Conservation (phyloP, 2,797 vertebrate genomes). For the Aldrovandia affinis region DNA sequence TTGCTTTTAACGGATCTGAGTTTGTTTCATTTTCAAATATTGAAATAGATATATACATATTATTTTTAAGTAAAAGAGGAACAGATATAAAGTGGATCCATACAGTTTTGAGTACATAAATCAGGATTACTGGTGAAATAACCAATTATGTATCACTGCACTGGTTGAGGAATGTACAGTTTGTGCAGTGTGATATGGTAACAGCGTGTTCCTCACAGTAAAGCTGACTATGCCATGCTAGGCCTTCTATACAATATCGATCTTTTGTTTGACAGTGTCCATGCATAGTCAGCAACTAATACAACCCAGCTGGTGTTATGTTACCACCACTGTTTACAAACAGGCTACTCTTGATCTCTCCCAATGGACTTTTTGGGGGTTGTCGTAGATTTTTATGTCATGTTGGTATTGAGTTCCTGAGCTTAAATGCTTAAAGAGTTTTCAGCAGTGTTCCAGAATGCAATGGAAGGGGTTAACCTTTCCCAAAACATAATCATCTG, state of each 20-base stretch:
- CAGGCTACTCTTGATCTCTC: slow-evolving; percentile 39
- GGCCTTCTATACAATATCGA: slow-evolving; percentile 61
- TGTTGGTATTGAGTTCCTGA: neutral
- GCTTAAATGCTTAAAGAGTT: neutral
- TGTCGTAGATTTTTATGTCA: neutral
- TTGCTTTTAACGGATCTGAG: too few species aligned
- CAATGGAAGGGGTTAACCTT: neutral
- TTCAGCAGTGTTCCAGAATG: neutral
- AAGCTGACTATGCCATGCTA: slow-evolving; percentile 39
- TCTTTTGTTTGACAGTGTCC: slow-evolving; percentile 58
- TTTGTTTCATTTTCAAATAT: too few species aligned
- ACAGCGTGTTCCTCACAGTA: slow-evolving; percentile 43
- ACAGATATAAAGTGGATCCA: too few species aligned
- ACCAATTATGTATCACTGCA: neutral
- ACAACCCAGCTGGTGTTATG: slow-evolving; percentile 59
- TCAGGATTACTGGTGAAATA: neutral
- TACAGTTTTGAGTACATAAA: too few species aligned
- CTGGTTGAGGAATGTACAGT: neutral
- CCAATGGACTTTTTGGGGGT: neutral
- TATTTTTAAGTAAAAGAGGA: too few species aligned
- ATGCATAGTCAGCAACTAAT: slow-evolving; percentile 59
- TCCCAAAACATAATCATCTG: neutral
- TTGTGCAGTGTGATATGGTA: slow-evolving; percentile 56
- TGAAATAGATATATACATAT: too few species aligned
- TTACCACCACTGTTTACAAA: slow-evolving; percentile 71